Evolutionary conservation across 2,888 invertebrate species (phyloP).

Genomic region (Gryllus longicercus): DNA sequence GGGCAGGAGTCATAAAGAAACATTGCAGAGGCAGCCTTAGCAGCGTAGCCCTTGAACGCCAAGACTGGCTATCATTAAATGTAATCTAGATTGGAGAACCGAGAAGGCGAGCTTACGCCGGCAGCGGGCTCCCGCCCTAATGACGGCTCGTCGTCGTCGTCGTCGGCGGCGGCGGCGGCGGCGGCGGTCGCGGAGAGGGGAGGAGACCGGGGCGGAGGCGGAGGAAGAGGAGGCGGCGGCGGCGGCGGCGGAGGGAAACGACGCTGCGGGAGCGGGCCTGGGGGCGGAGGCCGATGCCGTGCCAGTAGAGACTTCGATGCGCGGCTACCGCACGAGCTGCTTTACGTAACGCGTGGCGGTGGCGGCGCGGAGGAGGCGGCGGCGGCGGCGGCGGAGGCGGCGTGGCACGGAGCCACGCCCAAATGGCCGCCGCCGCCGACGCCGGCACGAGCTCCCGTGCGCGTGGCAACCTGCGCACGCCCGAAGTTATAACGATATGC

Average conservation of each 20-base stretch:
- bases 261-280: not conserved
- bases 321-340: too few relatives aligned
- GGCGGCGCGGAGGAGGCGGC: not conserved
- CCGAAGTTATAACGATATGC: too few relatives aligned
- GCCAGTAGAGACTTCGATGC: too few relatives aligned
- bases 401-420: too few relatives aligned
- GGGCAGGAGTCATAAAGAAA: conserved; percentile 26
- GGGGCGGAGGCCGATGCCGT: not conserved
- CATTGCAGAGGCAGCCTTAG: conserved; percentile 28
- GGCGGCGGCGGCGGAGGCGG: too few relatives aligned
- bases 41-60: conserved; percentile 29
- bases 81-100: conserved; percentile 34
- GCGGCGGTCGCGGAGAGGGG: not conserved
- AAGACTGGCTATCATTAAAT: conserved; percentile 28
- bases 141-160: not conserved
- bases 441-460: too few relatives aligned
- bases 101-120: conserved; percentile 5
- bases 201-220: not conserved
- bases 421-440: too few relatives aligned
- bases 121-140: not conserved
- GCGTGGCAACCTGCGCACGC: too few relatives aligned
- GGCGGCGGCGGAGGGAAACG: not conserved
- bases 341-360: not conserved
- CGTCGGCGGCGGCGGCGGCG: not conserved
- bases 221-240: not conserved